Conservation (phyloP, 2,888 invertebrate species). For the Noctua janthe region DNA sequence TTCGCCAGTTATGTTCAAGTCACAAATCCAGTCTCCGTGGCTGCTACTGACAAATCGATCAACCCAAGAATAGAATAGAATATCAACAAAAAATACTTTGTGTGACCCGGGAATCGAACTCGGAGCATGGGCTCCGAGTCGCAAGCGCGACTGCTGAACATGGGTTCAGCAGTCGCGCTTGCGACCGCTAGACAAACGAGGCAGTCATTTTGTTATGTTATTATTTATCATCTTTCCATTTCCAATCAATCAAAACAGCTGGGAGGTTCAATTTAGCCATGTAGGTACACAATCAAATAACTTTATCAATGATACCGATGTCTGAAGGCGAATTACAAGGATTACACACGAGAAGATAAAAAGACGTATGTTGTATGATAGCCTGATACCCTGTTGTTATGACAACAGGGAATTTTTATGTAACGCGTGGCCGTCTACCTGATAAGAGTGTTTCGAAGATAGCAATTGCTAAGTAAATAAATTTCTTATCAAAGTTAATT, state of each 20-base stretch:
- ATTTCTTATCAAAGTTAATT: slow-evolving; percentile 9
- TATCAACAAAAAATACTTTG: too few relatives aligned
- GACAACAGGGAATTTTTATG: slow-evolving; percentile 26
- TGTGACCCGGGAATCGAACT: too few relatives aligned
- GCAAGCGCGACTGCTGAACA: too few relatives aligned
- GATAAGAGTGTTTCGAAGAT: slow-evolving; percentile 43
- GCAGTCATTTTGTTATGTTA: too few relatives aligned
- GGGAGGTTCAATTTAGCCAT: not conserved
- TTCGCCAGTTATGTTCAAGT: too few relatives aligned
- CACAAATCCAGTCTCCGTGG: too few relatives aligned
- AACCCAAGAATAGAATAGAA: too few relatives aligned
- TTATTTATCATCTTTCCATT: not conserved
- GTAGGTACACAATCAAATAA: not conserved
- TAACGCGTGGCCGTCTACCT: slow-evolving; percentile 10
- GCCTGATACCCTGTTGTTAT: slow-evolving; percentile 35
- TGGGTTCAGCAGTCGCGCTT: too few relatives aligned
- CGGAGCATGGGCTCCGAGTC: too few relatives aligned
- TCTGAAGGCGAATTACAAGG: slow-evolving; percentile 46
- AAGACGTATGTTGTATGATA: slow-evolving; percentile 30
- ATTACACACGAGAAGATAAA: slow-evolving; percentile 25
- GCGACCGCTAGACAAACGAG: too few relatives aligned
- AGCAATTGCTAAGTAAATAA: slow-evolving; percentile 22
- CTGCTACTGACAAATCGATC: too few relatives aligned
- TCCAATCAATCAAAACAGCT: not conserved
- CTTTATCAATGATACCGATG: slow-evolving; percentile 10